Evolutionary conservation across 2,113 vertebrate species (phyloP), one percentile per base, ranked within the genome.

Genomic region (Pollachius pollachius): DNA sequence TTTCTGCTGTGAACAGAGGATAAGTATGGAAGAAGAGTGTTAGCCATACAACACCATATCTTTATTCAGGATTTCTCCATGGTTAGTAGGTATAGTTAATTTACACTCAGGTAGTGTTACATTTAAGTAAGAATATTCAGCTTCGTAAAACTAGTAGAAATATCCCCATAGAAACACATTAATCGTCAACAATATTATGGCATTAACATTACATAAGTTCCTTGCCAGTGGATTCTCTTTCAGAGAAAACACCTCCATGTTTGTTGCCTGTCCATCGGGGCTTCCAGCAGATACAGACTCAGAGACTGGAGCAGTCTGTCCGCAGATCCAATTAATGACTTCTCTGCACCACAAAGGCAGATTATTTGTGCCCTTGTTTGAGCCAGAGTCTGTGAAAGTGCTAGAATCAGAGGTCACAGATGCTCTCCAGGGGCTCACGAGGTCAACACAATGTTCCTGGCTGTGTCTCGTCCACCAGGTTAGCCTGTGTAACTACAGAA

Each of bases 131-230:
- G 41, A 13, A 48, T 8, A 11, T 2, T 48, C 41, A 48, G 7
- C 41, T 48, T 48, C 41, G 6, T 48, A 57, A 57, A 3, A 57
- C 85, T 61, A 91, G 41, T 92, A 91, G 0, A 96, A 96, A 70
- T 95, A 98, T 0, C 94, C 95, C 96, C 96, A 98, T 12, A 97
- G 90, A 77, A 99, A 98, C 41, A 97, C 74, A 6, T 95, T 97
- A 58, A 92, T 19, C 1, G 89, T 69, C 62, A 99, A 76, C 15
- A 99, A 86, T 58, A 98, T 21, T 15, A 98, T 1, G 3, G 94
- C 96, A 0, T 95, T 96, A 2, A 89, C 0, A 0, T 95, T 75
- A 66, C 96, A 98, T 71, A 98, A 67, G 0, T 0, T 72, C 77
- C 77, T 95, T 96, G 96, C 97, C 0, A 93, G 11, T 0, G 92